Percentiles rank a stretch among this genome's conserved stretches.
These are phyloP conservation scores for Eospalax fontanierii DNA, from an alignment of 2,797 vertebrate species.

Conservation along the genomic window DNA sequence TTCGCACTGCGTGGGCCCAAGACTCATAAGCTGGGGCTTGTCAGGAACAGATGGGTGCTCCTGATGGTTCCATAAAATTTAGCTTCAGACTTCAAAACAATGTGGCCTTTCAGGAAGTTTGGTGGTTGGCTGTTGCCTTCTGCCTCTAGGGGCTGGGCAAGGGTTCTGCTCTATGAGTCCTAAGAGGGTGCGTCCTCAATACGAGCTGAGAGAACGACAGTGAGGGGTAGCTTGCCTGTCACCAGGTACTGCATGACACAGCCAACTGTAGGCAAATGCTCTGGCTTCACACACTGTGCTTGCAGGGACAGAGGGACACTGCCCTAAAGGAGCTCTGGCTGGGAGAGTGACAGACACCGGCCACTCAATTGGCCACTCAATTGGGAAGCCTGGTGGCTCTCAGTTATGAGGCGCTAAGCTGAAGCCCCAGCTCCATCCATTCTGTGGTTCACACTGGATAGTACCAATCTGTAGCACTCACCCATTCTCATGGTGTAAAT, in stretches of 20 bases:
- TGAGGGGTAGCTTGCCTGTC: background rate
- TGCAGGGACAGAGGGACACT: background rate
- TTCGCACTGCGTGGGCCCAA: conserved; percentile 25
- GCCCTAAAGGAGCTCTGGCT: background rate
- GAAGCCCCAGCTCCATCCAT: background rate
- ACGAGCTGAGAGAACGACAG: background rate
- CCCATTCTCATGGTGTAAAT: too few relatives aligned
- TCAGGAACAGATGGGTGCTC: conserved; percentile 62
- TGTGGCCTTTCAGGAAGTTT: conserved; percentile 59
- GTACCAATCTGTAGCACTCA: background rate
- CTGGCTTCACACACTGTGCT: fast-evolving
- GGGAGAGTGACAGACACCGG: background rate
- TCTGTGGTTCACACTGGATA: fast-evolving
- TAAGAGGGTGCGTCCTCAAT: fast-evolving
- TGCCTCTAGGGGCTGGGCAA: background rate
- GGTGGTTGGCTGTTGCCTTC: background rate
- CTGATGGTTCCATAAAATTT: background rate
- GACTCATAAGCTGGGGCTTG: conserved; percentile 40
- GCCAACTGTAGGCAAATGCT: fast-evolving
- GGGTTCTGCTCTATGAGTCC: background rate
- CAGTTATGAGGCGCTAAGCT: fast-evolving
- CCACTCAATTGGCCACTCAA: fast-evolving
- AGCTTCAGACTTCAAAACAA: conserved; percentile 57
- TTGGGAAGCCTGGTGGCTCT: background rate
- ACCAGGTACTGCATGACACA: background rate